Evolutionary conservation across 2,888 invertebrate species (phyloP).

Genomic region (Rhodophaea formosa): DNA sequence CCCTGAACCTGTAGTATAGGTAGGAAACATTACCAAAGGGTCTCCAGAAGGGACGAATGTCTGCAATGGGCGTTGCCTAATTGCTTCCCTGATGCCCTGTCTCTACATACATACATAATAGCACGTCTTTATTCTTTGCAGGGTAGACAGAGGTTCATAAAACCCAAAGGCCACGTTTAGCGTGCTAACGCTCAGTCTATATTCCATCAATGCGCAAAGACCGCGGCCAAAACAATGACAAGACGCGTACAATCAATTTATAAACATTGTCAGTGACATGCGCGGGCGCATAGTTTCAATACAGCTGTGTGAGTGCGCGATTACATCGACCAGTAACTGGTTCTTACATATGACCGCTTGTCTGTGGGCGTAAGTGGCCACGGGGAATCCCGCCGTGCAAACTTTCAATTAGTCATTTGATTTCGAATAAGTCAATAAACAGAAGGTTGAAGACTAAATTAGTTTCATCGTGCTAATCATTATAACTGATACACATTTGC

Average conservation of each 20-base stretch:
- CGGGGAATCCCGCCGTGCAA: constrained; percentile 68
- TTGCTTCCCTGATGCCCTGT: too few relatives aligned
- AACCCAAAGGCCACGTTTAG: too few relatives aligned
- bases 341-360: constrained; percentile 19
- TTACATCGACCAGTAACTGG: constrained; percentile 10
- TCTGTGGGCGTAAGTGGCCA: constrained; percentile 29
- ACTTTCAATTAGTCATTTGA: constrained; percentile 20
- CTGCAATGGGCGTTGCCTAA: too few relatives aligned
- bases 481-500: background rate
- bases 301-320: background rate
- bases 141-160: too few relatives aligned
- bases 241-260: background rate
- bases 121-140: too few relatives aligned
- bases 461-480: background rate
- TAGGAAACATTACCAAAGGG: too few relatives aligned
- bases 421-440: background rate
- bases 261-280: background rate
- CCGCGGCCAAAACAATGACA: too few relatives aligned
- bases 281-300: background rate
- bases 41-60: too few relatives aligned
- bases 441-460: background rate
- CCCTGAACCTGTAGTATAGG: too few relatives aligned
- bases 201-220: too few relatives aligned
- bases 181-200: too few relatives aligned
- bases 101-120: too few relatives aligned